These are phyloP conservation scores for Nephrotoma appendiculata DNA, from an alignment of 2,888 invertebrate genomes.

Conservation along the genomic window DNA sequence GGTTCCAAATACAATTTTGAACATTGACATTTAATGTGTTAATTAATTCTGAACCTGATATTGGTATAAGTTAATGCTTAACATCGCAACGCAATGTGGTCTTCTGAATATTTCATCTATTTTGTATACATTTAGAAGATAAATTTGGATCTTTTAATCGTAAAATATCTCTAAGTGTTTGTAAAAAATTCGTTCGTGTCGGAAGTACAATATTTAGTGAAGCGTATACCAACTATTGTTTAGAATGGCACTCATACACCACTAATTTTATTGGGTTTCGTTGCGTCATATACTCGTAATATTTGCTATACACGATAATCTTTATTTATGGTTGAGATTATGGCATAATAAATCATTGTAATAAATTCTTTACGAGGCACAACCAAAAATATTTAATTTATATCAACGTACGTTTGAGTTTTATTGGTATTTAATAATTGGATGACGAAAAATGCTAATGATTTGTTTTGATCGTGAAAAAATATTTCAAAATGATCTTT, in stretches of 20 bases:
- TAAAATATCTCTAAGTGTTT: not conserved
- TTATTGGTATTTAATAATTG: not conserved
- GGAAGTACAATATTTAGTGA: not conserved
- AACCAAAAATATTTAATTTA: not conserved
- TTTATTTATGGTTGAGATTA: not conserved
- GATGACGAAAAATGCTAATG: not conserved
- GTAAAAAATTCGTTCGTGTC: not conserved
- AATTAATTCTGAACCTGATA: not conserved
- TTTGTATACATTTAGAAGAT: not conserved
- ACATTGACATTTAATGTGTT: not conserved
- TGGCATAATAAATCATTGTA: not conserved
- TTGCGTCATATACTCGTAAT: not conserved
- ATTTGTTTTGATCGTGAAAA: not conserved
- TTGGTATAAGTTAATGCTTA: not conserved
- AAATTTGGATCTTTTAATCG: not conserved
- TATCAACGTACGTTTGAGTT: not conserved
- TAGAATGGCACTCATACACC: too few species aligned
- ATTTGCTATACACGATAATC: not conserved
- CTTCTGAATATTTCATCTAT: not conserved
- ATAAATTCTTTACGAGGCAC: not conserved
- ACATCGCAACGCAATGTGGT: not conserved
- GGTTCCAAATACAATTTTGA: not conserved
- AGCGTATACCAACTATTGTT: not conserved
- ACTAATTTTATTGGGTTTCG: not conserved
- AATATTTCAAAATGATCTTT: not conserved